Base-by-base conservation (phyloP, 2,888 invertebrate genomes). In the Lycia hirtaria region DNA sequence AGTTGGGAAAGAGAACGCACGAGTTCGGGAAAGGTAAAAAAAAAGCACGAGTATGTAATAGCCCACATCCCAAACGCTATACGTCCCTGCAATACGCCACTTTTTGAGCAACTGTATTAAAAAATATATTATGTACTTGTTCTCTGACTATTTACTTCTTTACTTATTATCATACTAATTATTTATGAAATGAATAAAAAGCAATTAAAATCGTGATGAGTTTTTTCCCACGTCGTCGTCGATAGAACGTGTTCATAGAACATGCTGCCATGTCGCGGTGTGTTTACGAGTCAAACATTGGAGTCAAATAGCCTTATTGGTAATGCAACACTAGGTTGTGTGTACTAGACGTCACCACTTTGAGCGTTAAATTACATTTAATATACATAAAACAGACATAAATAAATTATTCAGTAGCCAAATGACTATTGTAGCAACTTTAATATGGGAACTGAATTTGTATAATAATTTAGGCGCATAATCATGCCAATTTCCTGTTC, bases 401-500 rank as follows among this genome's bases (percentile, higher is more conserved):
- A 67, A 66, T 57, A 69, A 50, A 56, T 45, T 15, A 45, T 56
- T 56, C 51, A 56, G 51, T 33, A 41, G 33, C 26, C 30, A 44
- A 56, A 48, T 30, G 30, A 32, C 24, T 20, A 40, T 51, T 45
- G 45, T 35, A 45, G 40, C 22, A 12, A 38, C 50, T 60, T 53
- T 56, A 61, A 63, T 60, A 62, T 66, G 66, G 56, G 62, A 62
- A 62, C 60, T 54, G 52, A 60, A 63, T 58, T 53, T 59, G 50
- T 58, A 48, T 47, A 48, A 38, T 47, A 48, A 43, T 43, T 41
- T 24, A 48, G 19, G 48, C 35, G 14, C 48, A 53, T 47, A 56
- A 56, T 53, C 43, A 48, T 52, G 47, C 49, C 51, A 57, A 65
- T 59, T 73, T 76, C 73, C 71, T 72, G 65, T 58, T 59, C 47